These are phyloP conservation scores for Tetragonula carbonaria DNA, from an alignment of 2,888 invertebrate genomes.

Conservation along the genomic window DNA sequence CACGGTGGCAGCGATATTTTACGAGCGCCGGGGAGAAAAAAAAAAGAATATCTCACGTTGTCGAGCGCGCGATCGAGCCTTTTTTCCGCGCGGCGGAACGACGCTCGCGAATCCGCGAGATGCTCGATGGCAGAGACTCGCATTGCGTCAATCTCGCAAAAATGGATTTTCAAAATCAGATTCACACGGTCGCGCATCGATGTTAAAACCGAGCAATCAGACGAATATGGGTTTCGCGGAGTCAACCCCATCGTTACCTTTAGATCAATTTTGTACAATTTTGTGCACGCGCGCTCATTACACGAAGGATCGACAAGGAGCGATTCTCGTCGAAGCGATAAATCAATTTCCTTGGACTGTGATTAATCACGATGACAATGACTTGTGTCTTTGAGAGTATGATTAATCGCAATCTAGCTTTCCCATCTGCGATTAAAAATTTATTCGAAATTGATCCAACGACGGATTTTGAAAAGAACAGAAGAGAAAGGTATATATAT, in stretches of 20 bases:
- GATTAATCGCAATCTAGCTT: too few species aligned
- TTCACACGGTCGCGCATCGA: constrained; percentile 22
- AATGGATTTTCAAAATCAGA: constrained; percentile 37
- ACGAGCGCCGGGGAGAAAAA: neutral
- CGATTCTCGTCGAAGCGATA: too few species aligned
- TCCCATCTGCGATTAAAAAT: too few species aligned
- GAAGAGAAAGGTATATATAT: too few species aligned
- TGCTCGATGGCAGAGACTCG: constrained; percentile 18
- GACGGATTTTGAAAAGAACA: too few species aligned
- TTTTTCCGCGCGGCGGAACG: constrained; percentile 8
- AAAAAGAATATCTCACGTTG: constrained; percentile 10
- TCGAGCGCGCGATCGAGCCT: constrained; percentile 20
- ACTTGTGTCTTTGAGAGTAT: too few species aligned
- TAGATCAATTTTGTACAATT: neutral
- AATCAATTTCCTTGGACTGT: too few species aligned
- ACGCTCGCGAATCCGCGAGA: neutral
- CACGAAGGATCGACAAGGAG: too few species aligned
- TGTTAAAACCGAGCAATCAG: constrained; percentile 32
- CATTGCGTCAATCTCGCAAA: constrained; percentile 44
- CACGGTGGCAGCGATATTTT: constrained; percentile 27
- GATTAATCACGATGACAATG: too few species aligned
- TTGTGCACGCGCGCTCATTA: too few species aligned
- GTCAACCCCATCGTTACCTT: neutral
- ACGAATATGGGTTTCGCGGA: constrained; percentile 21
- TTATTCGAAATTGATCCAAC: too few species aligned